Evolutionary conservation across 2,888 invertebrate genomes (phyloP).

Genomic region (Tyria jacobaeae): DNA sequence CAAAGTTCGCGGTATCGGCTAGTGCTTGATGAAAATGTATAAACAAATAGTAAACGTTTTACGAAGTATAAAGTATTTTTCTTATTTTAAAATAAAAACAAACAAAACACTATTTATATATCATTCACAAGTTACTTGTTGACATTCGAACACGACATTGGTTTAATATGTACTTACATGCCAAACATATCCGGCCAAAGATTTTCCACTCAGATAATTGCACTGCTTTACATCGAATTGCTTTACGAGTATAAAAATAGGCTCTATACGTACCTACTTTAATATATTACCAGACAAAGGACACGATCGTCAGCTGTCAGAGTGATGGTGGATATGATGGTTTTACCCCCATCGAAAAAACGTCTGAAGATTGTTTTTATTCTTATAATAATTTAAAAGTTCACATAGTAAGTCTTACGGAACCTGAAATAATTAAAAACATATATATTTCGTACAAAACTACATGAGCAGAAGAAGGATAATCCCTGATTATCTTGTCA

Average conservation of each 20-base stretch:
- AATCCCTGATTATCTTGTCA: no score
- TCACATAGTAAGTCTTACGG: no score
- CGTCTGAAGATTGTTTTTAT: no score
- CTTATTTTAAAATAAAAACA: background rate
- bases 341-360: no score
- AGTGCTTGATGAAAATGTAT: background rate
- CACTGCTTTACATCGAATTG: background rate
- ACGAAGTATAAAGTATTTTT: background rate
- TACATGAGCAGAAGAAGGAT: no score
- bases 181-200: constrained; percentile 2
- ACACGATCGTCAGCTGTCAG: no score
- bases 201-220: background rate
- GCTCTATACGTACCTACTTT: background rate
- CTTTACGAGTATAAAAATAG: background rate
- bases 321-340: no score
- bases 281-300: no score
- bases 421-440: no score
- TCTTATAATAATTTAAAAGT: no score
- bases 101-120: background rate
- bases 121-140: background rate
- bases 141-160: constrained; percentile 1
- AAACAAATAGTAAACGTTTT: background rate
- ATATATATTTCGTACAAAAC: no score
- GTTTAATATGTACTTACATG: background rate
- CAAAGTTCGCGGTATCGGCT: no score